Base-by-base conservation (phyloP, 1,140 invertebrate species). In the Harpegnathos saltator region DNA sequence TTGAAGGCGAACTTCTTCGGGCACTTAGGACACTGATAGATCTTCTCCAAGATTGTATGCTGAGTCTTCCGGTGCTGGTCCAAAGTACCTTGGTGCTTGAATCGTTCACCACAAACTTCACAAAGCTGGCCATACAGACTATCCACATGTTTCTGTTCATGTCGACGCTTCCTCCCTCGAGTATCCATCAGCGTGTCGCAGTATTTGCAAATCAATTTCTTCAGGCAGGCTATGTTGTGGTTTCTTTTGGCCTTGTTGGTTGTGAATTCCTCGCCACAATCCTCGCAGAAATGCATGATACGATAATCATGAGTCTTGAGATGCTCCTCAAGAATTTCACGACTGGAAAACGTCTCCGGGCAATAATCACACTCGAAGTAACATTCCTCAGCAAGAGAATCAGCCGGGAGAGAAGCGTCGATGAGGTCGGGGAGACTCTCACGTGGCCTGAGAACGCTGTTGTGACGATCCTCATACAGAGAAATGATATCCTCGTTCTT, bases 111-210 rank as follows among this genome's bases (percentile, higher is more conserved):
- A 66, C 94, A 94, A 50, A 92, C 65, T 38, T 94, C 93, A n/a
- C 94, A 94, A 4, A 94, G 73, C 59, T 94, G 93, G 3, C 94
- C 94, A 58, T 91, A 91, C 58, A 91, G 77, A 52, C 82, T 90
- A 78, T 94, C 94, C n/a, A 93, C 92, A 72, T 94, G 93, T 63
- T 94, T 94, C n/a, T 94, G 94, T 52, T 94, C 94, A 15, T 94
- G 94, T 44, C 94, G 94, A 5, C 93, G 85, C 50, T 94, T 94
- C 38, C 94, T 94, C 0, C 94, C 93, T 63, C 92, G 94, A 0
- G 93, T 93, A 29, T 94, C 93, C 5, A 93, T 69, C 22, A 92
- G 66, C 5, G 84, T 61, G 52, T 92, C 85, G 29, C 94, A 94
- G 73, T 93, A 93, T 66, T 87, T 91, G 68, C 94, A 94, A 33